Conservation (phyloP, 2,113 vertebrate species). For the Larimichthys polyactis region DNA sequence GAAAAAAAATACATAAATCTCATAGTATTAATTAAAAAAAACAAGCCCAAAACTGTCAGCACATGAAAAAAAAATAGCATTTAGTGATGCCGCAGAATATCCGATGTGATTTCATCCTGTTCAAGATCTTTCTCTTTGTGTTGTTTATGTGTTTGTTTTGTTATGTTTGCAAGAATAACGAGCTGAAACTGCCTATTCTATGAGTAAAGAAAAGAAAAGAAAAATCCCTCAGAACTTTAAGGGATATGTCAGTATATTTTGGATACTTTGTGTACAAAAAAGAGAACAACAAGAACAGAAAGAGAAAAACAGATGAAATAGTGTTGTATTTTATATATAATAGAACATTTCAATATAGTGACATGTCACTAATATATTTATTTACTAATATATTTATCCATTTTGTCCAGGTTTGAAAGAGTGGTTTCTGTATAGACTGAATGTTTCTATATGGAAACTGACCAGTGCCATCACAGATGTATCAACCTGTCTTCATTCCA, state of each 20-base stretch:
- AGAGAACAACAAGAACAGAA: slow-evolving; percentile 83
- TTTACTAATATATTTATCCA: slow-evolving; percentile 99
- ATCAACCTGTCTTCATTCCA: slow-evolving; percentile 86
- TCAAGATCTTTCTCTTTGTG: slow-evolving; percentile 66
- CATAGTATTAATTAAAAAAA: slow-evolving; percentile 60
- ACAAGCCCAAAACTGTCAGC: slow-evolving; percentile 61
- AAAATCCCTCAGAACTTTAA: slow-evolving; percentile 80
- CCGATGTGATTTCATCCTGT: slow-evolving; percentile 66
- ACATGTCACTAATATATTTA: slow-evolving; percentile 98
- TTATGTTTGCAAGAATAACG: slow-evolving; percentile 74
- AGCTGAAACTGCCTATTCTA: slow-evolving; percentile 86
- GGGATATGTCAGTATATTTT: slow-evolving; percentile 87
- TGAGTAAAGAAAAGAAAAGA: slow-evolving; percentile 53
- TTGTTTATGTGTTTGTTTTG: slow-evolving; percentile 64
- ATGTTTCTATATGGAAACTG: slow-evolving; percentile 84
- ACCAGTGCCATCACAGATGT: slow-evolving; percentile 81
- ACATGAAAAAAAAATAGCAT: slow-evolving; percentile 52
- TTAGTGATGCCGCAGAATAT: slow-evolving; percentile 56
- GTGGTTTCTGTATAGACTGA: slow-evolving; percentile 84
- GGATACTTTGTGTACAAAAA: slow-evolving; percentile 86
- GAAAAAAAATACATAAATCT: slow-evolving; percentile 48
- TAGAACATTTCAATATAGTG: slow-evolving; percentile 96
- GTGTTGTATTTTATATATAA: slow-evolving; percentile 93
- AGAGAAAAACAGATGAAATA: slow-evolving; percentile 81
- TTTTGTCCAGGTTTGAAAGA: slow-evolving; percentile 85